Conservation (phyloP, 2,888 invertebrate species). For the Pteria penguin region DNA sequence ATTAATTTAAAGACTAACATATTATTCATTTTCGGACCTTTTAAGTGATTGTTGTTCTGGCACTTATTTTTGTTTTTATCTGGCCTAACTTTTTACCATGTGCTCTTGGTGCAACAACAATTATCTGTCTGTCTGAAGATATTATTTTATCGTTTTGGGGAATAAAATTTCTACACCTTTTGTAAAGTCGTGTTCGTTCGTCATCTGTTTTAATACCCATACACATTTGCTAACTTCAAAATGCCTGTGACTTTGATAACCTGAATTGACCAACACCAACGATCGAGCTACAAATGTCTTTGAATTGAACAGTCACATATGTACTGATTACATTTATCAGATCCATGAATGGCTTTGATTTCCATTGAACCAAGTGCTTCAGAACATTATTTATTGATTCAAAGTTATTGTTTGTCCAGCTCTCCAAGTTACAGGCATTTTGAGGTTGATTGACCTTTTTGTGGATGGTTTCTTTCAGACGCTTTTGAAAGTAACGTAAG, state of each 20-base stretch:
- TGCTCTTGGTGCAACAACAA: background rate
- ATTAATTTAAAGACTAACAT: no score
- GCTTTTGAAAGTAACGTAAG: slow-evolving; percentile 2
- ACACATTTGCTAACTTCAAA: background rate
- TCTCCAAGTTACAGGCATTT: background rate
- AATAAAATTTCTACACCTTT: background rate
- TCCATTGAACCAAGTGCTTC: background rate
- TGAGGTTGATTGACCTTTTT: background rate
- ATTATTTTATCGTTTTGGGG: background rate
- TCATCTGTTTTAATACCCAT: background rate
- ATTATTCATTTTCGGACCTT: background rate
- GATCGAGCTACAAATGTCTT: background rate
- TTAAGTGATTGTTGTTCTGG: background rate
- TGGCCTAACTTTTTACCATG: background rate
- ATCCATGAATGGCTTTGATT: background rate
- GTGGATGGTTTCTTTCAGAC: background rate
- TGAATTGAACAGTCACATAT: background rate
- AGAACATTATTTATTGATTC: slow-evolving; percentile 16
- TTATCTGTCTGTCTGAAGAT: background rate
- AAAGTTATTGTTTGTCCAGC: slow-evolving; percentile 17
- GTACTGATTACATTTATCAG: background rate
- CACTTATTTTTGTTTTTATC: background rate
- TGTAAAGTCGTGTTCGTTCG: background rate
- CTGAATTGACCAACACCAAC: background rate
- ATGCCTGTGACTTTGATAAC: background rate